Percentiles rank a stretch among this genome's conserved stretches.
Evolutionary conservation across 2,888 invertebrate species (phyloP).

Genomic region (Elegia similella): DNA sequence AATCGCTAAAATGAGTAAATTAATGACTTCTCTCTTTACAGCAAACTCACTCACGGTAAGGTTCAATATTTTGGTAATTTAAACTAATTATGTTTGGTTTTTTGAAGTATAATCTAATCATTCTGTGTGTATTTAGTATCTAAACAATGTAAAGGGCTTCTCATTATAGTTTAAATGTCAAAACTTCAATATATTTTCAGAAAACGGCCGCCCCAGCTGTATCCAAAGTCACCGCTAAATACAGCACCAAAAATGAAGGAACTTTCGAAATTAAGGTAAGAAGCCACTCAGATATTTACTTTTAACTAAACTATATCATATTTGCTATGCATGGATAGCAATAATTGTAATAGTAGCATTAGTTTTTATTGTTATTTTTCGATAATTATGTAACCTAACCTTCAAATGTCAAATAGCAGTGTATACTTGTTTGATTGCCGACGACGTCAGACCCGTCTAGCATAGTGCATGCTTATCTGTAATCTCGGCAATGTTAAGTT

Average conservation of each 20-base stretch:
- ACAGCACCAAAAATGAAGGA: slow-evolving; percentile 82
- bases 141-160: slow-evolving; percentile 14
- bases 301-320: neutral
- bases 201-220: slow-evolving; percentile 59
- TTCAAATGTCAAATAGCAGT: slow-evolving; percentile 60
- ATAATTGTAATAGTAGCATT: neutral
- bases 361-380: slow-evolving; percentile 21
- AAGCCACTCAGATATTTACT: neutral
- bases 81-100: slow-evolving; percentile 7
- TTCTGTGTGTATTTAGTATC: slow-evolving; percentile 3
- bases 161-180: neutral
- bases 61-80: slow-evolving; percentile 27
- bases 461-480: neutral
- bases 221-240: slow-evolving; percentile 73
- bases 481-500: neutral
- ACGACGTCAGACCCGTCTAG: slow-evolving; percentile 8
- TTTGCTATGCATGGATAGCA: neutral
- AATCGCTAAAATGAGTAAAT: slow-evolving; percentile 64
- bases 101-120: slow-evolving; percentile 6
- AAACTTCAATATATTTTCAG: slow-evolving; percentile 44
- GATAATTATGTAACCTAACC: slow-evolving; percentile 75
- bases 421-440: neutral
- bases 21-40: slow-evolving; percentile 60
- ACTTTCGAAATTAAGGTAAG: slow-evolving; percentile 82
- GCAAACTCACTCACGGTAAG: slow-evolving; percentile 59